Evolutionary conservation across 1,140 invertebrate species (phyloP), one percentile per base, ranked within the genome.

Genomic region (Pogonomyrmex californicus): DNA sequence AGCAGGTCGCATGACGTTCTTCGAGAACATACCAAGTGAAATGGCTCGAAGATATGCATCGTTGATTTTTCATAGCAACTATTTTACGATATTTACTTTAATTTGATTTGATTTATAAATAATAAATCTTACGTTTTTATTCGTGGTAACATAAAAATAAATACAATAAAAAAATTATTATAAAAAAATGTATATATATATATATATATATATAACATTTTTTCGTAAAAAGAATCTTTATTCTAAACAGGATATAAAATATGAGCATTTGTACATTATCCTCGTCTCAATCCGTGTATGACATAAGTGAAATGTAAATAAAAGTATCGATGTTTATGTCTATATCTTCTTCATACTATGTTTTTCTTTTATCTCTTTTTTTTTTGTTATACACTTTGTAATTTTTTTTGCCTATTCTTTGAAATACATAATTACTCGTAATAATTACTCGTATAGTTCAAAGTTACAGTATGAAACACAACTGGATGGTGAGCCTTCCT

Each of bases 11-110:
- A 66, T 30, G 51, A 47, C 66, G 68, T 77, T 88, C 79, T 47
- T 90, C 66, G 58, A 62, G 89, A 87, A 79, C 38, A 73, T 66
- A 62, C 56, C 36, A 30, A 79, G 88, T 76, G 86, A 89, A 90
- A 90, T 79, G 75, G 17, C 73, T 47, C 70, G 41, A 47, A 47
- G 5, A 76, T 58, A 36, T 30, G 54, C 7, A 12, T 9, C 10
- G 17, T 30, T 17, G n/a, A 81, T 33, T 70, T 68, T 68, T 79
- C 36, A 60, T 36, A 6, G 0, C 17, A 17, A 41, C 38, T 70
- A 23, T 68, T 51, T 14, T 6, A n/a, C 5, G 17, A 10, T 10
- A 14, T 79, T 68, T 41, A 38, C 4, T 47, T 5, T 12, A 38
- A 4, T 14, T 68, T 36, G 0, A 60, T 60, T 60, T 49, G 30